Evolutionary conservation across 2,888 invertebrate species (phyloP), one percentile per base, ranked within the genome.

Genomic region (Meganola albula): DNA sequence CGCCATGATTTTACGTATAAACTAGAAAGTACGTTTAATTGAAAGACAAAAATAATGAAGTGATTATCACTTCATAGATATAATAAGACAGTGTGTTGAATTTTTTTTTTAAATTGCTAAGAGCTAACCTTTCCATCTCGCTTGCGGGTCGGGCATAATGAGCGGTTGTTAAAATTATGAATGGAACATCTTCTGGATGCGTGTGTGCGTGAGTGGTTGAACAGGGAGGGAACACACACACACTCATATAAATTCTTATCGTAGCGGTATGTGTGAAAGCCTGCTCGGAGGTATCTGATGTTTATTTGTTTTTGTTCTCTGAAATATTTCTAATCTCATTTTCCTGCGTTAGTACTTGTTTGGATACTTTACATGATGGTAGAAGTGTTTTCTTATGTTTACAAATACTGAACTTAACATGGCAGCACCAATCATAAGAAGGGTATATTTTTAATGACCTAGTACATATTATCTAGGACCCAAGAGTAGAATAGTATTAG

Each of bases 121-220:
- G 63, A 63, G 68, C 66, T 51, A 49, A 50, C 60, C 53, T 63
- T 60, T 59, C 55, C 59, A 56, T 67, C 67, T 64, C 70, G 62
- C 69, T 66, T 63, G 60, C 64, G 60, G 69, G 57, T 64, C 53
- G 55, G 58, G 61, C 59, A 75, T 79, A 80, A 80, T 79, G 75
- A 80, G 76, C 65, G 75, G 78, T 75, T 80, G 78, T 80, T 78
- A 76, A 77, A 74, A 76, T 79, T 79, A 82, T 82, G 82, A 82
- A 82, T 82, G 80, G 73, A 80, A 68, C 69, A 69, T 76, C 75
- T 73, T 65, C 64, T 46, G 58, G 36, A 27, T 35, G 21, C 31
- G 36, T 52, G 70, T 73, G 69, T 68, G 68, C 41, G 55, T 52
- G 37, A 43, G 40, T 48, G 54, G 44, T 43, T 33, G 27, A 43